Evolutionary conservation across 2,113 vertebrate genomes (phyloP).

Genomic region (Odobenus rosmarus): DNA sequence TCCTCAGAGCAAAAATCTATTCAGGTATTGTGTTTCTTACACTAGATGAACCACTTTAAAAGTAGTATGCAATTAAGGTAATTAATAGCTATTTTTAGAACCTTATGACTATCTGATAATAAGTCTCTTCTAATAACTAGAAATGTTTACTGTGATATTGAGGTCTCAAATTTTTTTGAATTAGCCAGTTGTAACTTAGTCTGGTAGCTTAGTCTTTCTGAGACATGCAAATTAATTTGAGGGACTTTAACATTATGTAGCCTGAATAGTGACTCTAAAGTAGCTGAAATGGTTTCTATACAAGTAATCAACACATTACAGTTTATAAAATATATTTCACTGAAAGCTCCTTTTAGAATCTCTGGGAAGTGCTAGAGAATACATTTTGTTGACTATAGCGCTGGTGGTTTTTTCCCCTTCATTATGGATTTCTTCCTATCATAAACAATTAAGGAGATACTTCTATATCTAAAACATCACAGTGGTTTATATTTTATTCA

Average conservation of each 20-base stretch:
- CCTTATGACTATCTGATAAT: background rate
- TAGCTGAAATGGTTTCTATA: background rate
- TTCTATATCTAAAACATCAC: background rate
- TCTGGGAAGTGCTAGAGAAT: background rate
- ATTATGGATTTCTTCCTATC: background rate
- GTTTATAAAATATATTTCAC: background rate
- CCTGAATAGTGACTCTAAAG: background rate
- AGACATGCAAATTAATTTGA: background rate
- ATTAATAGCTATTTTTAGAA: constrained; percentile 5
- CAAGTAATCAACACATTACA: background rate
- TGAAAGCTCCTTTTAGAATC: background rate
- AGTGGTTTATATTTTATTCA: background rate
- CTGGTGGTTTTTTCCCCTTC: background rate
- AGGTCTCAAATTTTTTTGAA: constrained; percentile 4
- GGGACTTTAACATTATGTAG: background rate
- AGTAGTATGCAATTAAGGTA: background rate
- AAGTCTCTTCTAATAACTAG: background rate
- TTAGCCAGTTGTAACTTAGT: background rate
- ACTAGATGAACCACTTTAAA: background rate
- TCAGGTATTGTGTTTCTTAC: background rate
- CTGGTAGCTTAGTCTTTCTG: background rate
- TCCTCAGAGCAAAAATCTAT: background rate
- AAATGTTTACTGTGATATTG: background rate
- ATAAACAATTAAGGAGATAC: constrained; percentile 14
- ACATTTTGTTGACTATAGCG: background rate